A percentile compares a stretch with the other conserved stretches of the same genome.
Conservation (phyloP, 2,888 invertebrate species). For the Orthosia cruda region DNA sequence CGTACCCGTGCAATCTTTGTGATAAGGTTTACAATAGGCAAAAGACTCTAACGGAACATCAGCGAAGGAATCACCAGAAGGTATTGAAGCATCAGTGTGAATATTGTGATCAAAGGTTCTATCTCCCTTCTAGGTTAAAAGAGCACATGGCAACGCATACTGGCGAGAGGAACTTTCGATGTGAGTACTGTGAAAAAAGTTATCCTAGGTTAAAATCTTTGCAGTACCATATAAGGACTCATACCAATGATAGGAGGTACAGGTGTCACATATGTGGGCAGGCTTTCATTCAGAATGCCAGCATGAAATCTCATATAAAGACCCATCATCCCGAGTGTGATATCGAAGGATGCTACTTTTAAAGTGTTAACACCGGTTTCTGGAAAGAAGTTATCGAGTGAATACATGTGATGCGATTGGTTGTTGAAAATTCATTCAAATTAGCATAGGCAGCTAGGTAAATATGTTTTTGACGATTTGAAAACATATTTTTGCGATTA, state of each 20-base stretch:
- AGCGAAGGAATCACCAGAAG: slow-evolving; percentile 86
- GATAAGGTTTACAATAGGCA: slow-evolving; percentile 89
- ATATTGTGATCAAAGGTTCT: slow-evolving; percentile 91
- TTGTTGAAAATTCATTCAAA: too few species aligned
- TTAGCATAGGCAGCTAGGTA: not conserved
- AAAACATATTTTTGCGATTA: not conserved
- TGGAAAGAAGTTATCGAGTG: not conserved
- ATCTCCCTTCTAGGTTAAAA: slow-evolving; percentile 85
- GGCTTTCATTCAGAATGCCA: slow-evolving; percentile 92
- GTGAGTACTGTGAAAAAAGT: slow-evolving; percentile 92
- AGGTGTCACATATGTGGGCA: slow-evolving; percentile 91
- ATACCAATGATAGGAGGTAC: slow-evolving; percentile 92
- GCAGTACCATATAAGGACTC: slow-evolving; percentile 92
- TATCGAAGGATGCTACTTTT: slow-evolving; percentile 85
- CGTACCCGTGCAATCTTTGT: slow-evolving; percentile 88
- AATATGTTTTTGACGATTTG: not conserved
- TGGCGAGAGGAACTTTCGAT: slow-evolving; percentile 91
- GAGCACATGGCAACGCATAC: slow-evolving; percentile 91
- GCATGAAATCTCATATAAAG: slow-evolving; percentile 92
- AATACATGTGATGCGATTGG: too few species aligned
- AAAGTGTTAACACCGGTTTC: slow-evolving; percentile 14
- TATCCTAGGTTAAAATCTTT: slow-evolving; percentile 92
- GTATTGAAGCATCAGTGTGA: slow-evolving; percentile 90
- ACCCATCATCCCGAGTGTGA: slow-evolving; percentile 91
- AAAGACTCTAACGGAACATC: slow-evolving; percentile 87